Conservation (phyloP, 23 tunicate species). For the Trididemnum miniatum region DNA sequence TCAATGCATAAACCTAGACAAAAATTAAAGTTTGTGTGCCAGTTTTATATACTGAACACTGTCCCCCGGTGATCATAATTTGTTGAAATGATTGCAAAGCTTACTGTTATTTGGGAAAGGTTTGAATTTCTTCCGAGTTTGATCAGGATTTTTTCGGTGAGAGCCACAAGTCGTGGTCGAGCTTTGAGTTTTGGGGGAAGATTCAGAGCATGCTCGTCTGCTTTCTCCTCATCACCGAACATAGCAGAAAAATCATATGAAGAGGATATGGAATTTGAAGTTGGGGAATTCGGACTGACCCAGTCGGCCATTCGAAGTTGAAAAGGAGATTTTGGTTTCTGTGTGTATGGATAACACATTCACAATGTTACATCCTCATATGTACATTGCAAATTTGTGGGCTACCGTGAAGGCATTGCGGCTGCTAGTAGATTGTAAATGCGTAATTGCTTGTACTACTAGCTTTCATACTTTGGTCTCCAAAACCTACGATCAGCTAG, state of each 20-base stretch:
- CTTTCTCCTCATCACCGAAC: constrained; percentile 41
- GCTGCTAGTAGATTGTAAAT: no score
- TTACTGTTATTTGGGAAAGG: constrained; percentile 80
- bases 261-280: constrained; percentile 36
- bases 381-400: no score
- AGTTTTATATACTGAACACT: no score
- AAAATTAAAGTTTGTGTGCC: not conserved
- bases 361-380: no score
- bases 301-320: constrained; percentile 66
- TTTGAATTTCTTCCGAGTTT: constrained; percentile 74
- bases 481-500: no score
- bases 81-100: no score
- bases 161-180: constrained; percentile 72
- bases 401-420: no score
- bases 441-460: no score
- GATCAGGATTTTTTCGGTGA: constrained; percentile 73
- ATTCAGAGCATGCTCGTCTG: constrained; percentile 41
- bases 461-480: no score
- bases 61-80: no score
- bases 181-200: constrained; percentile 61
- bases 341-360: no score
- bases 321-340: constrained; percentile 79
- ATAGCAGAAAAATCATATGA: constrained; percentile 27
- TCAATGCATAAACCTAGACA: not conserved
- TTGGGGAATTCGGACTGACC: constrained; percentile 42